Conservation (phyloP, 35 echinoderm and acorn worm genomes). For the Nesometra sesokonis region DNA sequence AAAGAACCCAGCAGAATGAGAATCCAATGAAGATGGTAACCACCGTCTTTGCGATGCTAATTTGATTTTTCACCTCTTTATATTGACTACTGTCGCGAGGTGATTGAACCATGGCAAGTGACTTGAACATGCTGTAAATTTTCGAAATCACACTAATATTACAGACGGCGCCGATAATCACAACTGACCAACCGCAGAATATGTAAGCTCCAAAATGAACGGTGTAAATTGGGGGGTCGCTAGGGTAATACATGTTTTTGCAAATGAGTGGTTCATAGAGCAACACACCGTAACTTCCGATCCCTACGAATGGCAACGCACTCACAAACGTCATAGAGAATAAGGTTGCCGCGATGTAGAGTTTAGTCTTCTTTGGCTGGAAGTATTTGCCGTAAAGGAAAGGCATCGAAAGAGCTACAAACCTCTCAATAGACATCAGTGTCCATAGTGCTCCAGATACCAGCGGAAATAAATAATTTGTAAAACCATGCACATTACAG, state of each 20-base stretch:
- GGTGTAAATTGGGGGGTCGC: background rate
- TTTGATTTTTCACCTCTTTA: background rate
- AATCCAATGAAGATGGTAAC: background rate
- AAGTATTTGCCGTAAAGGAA: background rate
- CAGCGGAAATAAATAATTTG: background rate
- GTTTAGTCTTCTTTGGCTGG: background rate
- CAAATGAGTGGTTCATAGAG: background rate
- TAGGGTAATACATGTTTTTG: background rate
- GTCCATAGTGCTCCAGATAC: background rate
- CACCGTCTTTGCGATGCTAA: background rate
- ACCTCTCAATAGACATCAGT: background rate
- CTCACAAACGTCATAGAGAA: background rate
- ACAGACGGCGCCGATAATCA: background rate
- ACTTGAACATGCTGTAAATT: background rate
- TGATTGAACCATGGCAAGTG: background rate
- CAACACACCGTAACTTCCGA: background rate
- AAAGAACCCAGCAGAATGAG: background rate
- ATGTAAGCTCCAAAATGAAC: background rate
- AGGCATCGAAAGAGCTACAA: background rate
- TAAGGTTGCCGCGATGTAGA: background rate
- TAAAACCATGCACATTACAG: background rate
- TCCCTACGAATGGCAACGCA: background rate
- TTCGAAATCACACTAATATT: background rate
- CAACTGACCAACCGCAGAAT: background rate
- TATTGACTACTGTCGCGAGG: background rate